A percentile compares a stretch with the other conserved stretches of the same genome.
Evolutionary conservation across 2,888 invertebrate genomes (phyloP).

Genomic region (Tetrapedia diversipes): DNA sequence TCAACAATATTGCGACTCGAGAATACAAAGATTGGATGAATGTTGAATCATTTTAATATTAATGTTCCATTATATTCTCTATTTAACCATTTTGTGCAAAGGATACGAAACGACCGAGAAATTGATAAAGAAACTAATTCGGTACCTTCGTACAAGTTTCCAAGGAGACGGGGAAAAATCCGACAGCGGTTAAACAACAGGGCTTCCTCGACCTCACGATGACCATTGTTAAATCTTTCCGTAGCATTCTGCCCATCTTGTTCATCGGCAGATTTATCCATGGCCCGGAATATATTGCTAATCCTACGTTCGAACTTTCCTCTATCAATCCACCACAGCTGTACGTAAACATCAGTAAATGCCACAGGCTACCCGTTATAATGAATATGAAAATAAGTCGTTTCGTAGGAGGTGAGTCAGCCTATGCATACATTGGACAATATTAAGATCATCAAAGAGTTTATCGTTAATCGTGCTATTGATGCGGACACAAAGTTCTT

Average conservation of each 20-base stretch:
- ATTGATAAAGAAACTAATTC: no score
- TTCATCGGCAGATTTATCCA: slow-evolving; percentile 16
- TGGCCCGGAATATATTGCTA: not conserved
- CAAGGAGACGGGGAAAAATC: slow-evolving; percentile 54
- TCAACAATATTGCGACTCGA: no score
- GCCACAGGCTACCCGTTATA: not conserved
- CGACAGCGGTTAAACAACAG: slow-evolving; percentile 48
- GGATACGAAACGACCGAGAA: no score
- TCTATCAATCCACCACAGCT: slow-evolving; percentile 4
- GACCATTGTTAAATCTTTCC: not conserved
- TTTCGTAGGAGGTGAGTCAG: not conserved
- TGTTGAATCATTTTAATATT: no score
- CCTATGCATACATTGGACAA: not conserved
- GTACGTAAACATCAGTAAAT: slow-evolving; percentile 24
- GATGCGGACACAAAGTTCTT: not conserved
- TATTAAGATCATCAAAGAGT: not conserved
- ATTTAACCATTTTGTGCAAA: no score
- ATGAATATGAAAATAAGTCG: slow-evolving; percentile 11
- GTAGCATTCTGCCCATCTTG: not conserved
- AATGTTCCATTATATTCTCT: no score
- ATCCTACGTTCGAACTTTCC: not conserved
- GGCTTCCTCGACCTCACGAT: slow-evolving; percentile 30
- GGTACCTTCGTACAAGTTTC: slow-evolving; percentile 27
- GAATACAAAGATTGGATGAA: no score
- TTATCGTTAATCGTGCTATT: no score